Evolutionary conservation across 2,888 invertebrate genomes (phyloP).

Genomic region (Drosophila nr. medialis): DNA sequence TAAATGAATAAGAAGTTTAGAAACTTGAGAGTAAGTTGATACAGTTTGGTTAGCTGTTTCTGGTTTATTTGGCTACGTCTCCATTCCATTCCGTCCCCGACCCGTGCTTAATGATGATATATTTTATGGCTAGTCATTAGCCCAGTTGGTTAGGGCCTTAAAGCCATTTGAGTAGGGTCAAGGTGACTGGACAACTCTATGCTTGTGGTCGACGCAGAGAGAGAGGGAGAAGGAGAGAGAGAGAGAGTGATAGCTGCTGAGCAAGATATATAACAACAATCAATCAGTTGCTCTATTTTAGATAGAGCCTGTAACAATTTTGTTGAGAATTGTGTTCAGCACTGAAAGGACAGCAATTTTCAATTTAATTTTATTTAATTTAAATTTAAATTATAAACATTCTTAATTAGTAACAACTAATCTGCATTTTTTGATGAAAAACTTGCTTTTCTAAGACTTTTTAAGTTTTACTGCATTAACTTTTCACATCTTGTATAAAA

Average conservation of each 20-base stretch:
- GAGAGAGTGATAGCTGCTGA: not conserved
- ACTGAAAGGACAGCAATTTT: too few species aligned
- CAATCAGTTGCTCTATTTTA: conserved; percentile 37
- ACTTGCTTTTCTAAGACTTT: not conserved
- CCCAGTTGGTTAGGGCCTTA: conserved; percentile 35
- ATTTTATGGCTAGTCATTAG: conserved; percentile 66
- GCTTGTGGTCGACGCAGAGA: conserved; percentile 16
- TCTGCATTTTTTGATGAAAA: too few species aligned
- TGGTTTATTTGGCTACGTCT: not conserved
- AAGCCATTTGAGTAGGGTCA: conserved; percentile 59
- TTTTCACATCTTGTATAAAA: not conserved
- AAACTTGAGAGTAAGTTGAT: conserved; percentile 52
- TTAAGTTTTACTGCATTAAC: not conserved
- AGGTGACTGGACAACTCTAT: conserved; percentile 56
- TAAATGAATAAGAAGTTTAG: conserved; percentile 29
- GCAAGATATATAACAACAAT: conserved; percentile 45
- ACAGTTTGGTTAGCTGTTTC: conserved; percentile 37
- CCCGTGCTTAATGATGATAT: conserved; percentile 67
- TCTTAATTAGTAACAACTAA: too few species aligned
- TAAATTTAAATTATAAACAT: too few species aligned
- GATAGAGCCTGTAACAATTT: not conserved
- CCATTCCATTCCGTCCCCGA: not conserved
- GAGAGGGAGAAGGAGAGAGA: not conserved
- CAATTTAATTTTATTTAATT: too few species aligned
- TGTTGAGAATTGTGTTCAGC: not conserved